These are phyloP conservation scores for Volucella inanis DNA, from an alignment of 2,888 invertebrate genomes.

Conservation along the genomic window DNA sequence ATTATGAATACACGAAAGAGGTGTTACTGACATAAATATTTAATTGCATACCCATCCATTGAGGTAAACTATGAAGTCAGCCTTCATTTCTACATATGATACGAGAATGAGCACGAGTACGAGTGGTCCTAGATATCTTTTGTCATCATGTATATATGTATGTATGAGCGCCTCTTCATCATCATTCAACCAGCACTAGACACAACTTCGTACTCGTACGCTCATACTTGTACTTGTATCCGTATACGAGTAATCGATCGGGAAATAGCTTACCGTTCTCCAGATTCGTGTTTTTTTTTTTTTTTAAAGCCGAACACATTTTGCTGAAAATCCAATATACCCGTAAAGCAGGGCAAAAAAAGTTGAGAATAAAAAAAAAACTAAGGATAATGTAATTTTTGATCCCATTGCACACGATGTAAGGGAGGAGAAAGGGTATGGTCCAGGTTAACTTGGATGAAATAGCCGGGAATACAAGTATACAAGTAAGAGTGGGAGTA, in stretches of 20 bases:
- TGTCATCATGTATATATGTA: slow-evolving; percentile 39
- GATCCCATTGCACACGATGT: slow-evolving; percentile 56
- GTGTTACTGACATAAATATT: slow-evolving; percentile 27
- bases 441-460: slow-evolving; percentile 45
- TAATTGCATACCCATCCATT: slow-evolving; percentile 38
- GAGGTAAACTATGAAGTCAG: slow-evolving; percentile 32
- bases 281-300: slow-evolving; percentile 30
- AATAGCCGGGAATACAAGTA: slow-evolving; percentile 17
- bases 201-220: slow-evolving; percentile 4
- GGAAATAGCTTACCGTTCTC: slow-evolving; percentile 58
- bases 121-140: slow-evolving; percentile 56
- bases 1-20: slow-evolving; percentile 13
- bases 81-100: slow-evolving; percentile 2
- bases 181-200: slow-evolving; percentile 36
- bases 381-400: slow-evolving; percentile 71
- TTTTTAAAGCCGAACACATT: slow-evolving; percentile 63
- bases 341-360: not conserved
- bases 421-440: slow-evolving; percentile 39
- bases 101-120: slow-evolving; percentile 18
- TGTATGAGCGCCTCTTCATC: slow-evolving; percentile 46
- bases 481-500: not conserved
- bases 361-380: slow-evolving; percentile 35
- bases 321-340: slow-evolving; percentile 70
- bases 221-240: slow-evolving; percentile 30
- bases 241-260: slow-evolving; percentile 66